Conservation (phyloP, 1,140 invertebrate genomes). For the Ceratosolen solmsi region DNA sequence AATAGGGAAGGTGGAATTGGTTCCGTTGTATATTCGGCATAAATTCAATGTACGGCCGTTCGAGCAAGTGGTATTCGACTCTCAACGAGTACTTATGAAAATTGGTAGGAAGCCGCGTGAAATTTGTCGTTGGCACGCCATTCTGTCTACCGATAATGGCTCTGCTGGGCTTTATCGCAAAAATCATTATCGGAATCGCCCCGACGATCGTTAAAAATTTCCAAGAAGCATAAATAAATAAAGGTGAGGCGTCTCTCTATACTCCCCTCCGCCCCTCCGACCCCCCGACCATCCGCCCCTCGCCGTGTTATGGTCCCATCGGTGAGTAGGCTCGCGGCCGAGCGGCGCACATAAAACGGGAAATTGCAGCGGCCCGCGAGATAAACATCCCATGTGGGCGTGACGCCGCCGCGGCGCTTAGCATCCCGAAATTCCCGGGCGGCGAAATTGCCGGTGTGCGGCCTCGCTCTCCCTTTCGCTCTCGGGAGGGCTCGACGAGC, state of each 20-base stretch:
- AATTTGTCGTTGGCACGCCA: slow-evolving; percentile 16
- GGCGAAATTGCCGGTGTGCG: slow-evolving; percentile 34
- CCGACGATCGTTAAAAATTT: neutral
- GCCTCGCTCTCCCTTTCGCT: no score
- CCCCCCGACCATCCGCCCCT: no score
- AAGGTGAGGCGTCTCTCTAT: neutral
- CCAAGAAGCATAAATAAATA: slow-evolving; percentile 15
- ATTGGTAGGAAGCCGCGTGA: neutral
- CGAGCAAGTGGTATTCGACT: no score
- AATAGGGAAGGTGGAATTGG: no score
- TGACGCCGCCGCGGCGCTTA: slow-evolving; percentile 21
- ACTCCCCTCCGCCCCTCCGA: no score
- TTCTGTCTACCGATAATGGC: neutral
- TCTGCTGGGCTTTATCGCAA: no score
- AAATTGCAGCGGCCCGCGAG: slow-evolving; percentile 38
- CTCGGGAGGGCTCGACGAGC: neutral
- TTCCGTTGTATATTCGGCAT: no score
- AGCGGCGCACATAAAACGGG: slow-evolving; percentile 27
- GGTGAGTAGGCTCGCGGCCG: neutral
- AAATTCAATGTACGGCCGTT: no score
- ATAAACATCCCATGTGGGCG: slow-evolving; percentile 39
- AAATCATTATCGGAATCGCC: neutral
- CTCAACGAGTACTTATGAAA: no score
- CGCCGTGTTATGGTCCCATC: no score
- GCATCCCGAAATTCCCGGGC: slow-evolving; percentile 37